Evolutionary conservation across 2,797 vertebrate genomes (phyloP).

Genomic region (Gymnoscopelus braueri): DNA sequence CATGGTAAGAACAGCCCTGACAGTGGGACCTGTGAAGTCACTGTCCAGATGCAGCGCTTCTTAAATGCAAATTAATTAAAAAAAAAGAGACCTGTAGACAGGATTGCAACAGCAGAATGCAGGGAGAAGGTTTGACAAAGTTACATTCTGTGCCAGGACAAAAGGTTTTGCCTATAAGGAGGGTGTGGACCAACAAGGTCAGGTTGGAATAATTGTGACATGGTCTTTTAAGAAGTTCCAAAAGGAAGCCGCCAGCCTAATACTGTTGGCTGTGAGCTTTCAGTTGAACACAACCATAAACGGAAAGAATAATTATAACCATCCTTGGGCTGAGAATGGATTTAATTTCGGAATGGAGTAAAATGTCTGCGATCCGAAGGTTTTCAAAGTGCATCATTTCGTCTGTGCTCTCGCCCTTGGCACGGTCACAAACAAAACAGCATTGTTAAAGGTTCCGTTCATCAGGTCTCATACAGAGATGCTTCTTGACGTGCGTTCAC

Average conservation of each 20-base stretch:
- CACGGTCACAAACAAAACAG: conserved; percentile 17
- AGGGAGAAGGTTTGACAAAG: conserved; percentile 39
- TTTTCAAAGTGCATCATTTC: neutral
- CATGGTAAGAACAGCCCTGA: conserved; percentile 69
- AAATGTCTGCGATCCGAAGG: conserved; percentile 27
- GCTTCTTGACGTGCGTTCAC: neutral
- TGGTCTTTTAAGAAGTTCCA: conserved; percentile 63
- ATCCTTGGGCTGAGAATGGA: conserved; percentile 47
- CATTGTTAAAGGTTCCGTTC: neutral
- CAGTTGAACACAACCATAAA: conserved; percentile 58
- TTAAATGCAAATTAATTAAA: conserved; percentile 42
- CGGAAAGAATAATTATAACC: conserved; percentile 64
- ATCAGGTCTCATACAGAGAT: neutral
- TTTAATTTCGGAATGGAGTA: conserved; percentile 47
- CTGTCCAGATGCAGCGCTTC: conserved; percentile 63
- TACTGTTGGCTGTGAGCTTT: conserved; percentile 55
- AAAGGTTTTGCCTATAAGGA: conserved; percentile 51
- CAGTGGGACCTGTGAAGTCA: conserved; percentile 67
- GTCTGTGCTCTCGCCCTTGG: conserved; percentile 23
- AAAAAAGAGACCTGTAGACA: neutral
- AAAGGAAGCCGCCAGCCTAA: conserved; percentile 62
- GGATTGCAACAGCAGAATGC: conserved; percentile 22
- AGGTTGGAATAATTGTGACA: conserved; percentile 54
- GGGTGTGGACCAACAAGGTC: conserved; percentile 56
- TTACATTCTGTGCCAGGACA: conserved; percentile 42